Evolutionary conservation across 2,113 vertebrate species (phyloP), one percentile per base, ranked within the genome.

Genomic region (Amblyornis subalaris): DNA sequence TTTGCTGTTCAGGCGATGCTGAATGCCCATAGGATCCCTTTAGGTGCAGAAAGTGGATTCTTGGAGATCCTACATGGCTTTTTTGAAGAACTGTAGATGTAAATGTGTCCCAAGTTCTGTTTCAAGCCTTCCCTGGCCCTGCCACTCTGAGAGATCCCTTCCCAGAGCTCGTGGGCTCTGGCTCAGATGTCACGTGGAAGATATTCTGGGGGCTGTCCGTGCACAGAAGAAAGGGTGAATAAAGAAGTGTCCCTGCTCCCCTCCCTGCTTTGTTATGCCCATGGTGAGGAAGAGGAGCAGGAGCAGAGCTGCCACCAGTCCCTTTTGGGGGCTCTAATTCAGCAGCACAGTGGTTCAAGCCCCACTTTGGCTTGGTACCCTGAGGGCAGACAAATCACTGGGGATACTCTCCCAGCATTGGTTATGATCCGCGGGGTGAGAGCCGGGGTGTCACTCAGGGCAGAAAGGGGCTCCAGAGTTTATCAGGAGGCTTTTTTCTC

Each of bases 311-410:
- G 89, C 97, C 95, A 88, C 45, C 94, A 50, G 85, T 81, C 94
- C 85, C 12, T 73, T 92, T 93, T 42, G 61, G 92, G 86, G 57
- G 67, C 81, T 81, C 54, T 95, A 90, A 86, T 73, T 80, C 94
- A 92, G 93, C 94, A 92, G 93, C 94, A 96, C 89, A 60, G 90
- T 93, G 95, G 66, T 94, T 96, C 64, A 95, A 95, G 70, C 70
- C 83, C 80, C n/a, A 21, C 82, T 76, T 96, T 95, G 96, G 93
- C 71, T 91, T 80, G 93, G 96, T 93, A 93, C 88, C n/a, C 80
- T 2, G 6, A 58, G 31, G 44, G 7, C 31, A 51, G n/a, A 7
- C 3, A 8, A 36, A 14, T 70, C 7, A 0, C 42, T 1, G 6
- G 11, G 38, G 28, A 4, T 65, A 54, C 9, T 74, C 25, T 12